These are phyloP conservation scores for Ceyx cyanopectus DNA, from an alignment of 2,113 vertebrate species.

Conservation along the genomic window DNA sequence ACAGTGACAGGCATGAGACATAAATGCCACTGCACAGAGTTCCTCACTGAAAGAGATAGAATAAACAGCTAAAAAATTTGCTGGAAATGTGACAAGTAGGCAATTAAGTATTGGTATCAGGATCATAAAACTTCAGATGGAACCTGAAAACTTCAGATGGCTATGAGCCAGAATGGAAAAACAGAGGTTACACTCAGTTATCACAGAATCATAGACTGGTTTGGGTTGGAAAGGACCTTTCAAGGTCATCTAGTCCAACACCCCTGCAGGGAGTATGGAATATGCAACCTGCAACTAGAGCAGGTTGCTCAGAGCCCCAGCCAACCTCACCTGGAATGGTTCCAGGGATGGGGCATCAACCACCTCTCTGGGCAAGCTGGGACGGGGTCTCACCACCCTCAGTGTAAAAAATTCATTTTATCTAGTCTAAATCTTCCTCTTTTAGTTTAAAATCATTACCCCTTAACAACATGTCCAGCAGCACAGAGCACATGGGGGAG, in stretches of 20 bases:
- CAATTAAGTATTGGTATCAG: neutral
- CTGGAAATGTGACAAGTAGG: neutral
- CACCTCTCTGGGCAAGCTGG: neutral
- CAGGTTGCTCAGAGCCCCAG: neutral
- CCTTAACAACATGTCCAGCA: neutral
- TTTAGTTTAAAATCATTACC: neutral
- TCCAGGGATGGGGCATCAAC: neutral
- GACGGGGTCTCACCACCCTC: no score
- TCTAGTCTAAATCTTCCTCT: neutral
- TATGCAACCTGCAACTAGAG: neutral
- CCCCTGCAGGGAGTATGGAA: neutral
- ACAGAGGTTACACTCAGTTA: neutral
- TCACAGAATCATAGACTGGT: neutral
- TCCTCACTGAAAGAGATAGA: neutral
- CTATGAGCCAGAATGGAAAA: neutral
- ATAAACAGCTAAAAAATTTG: neutral
- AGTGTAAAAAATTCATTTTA: no score
- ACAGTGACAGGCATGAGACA: neutral
- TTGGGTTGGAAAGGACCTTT: neutral
- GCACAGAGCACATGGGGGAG: neutral
- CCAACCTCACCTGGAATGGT: neutral
- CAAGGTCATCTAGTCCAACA: neutral
- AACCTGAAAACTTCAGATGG: neutral
- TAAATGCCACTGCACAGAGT: neutral
- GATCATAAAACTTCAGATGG: neutral